These are phyloP conservation scores for Lepetodrilus schrolli DNA, from an alignment of 2,888 invertebrate species.

Conservation along the genomic window DNA sequence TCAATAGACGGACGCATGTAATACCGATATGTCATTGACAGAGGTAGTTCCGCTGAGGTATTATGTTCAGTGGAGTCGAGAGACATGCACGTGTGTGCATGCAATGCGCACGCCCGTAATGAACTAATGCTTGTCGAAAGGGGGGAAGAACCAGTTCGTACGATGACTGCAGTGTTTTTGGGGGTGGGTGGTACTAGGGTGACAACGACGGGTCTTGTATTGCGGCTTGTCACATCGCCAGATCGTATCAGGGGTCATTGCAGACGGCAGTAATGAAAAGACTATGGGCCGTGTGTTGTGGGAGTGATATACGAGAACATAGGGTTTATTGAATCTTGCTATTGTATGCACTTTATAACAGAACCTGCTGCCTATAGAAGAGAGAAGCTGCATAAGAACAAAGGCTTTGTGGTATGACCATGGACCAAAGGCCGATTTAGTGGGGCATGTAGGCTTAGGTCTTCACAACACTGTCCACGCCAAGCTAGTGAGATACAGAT, in stretches of 20 bases:
- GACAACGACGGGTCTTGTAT: no score
- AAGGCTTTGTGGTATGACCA: conserved; percentile 4
- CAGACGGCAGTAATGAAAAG: no score
- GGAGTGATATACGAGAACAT: not conserved
- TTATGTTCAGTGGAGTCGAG: no score
- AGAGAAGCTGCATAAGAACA: conserved; percentile 1
- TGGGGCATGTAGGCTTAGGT: not conserved
- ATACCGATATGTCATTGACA: no score
- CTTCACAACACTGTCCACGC: no score
- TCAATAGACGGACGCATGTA: not conserved
- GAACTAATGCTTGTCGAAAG: not conserved
- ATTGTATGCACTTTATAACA: not conserved
- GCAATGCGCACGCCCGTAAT: no score
- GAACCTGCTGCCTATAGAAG: not conserved
- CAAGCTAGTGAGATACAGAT: no score
- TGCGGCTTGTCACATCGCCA: no score
- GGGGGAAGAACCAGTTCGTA: no score
- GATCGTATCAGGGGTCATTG: not conserved
- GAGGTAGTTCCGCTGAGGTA: no score
- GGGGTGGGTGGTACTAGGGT: not conserved
- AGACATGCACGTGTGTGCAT: not conserved
- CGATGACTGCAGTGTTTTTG: not conserved
- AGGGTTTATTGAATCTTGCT: not conserved
- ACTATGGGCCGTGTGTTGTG: no score
- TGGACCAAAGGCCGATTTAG: not conserved